Conservation (phyloP, 92 coral and sea anemone species). For the Porites rus region DNA sequence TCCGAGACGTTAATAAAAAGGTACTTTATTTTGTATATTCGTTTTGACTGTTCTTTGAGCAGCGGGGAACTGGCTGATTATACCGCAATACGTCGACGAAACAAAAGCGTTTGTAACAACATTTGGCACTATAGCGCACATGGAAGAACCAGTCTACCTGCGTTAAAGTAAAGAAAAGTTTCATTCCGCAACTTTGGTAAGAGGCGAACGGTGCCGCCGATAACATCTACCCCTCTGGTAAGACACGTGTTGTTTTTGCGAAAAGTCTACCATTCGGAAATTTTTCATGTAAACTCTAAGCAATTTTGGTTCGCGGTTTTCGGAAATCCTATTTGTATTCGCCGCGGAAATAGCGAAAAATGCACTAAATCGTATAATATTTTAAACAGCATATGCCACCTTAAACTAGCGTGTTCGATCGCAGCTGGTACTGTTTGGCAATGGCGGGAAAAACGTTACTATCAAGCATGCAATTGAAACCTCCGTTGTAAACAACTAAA, state of each 20-base stretch:
- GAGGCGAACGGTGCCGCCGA: too few relatives aligned
- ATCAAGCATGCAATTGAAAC: background rate
- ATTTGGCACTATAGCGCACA: background rate
- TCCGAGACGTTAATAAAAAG: conserved; percentile 1
- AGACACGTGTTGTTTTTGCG: conserved; percentile 11
- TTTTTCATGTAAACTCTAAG: background rate
- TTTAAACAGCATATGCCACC: conserved; percentile 1
- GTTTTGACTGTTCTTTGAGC: background rate
- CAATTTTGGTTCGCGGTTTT: background rate
- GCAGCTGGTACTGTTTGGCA: conserved; percentile 2
- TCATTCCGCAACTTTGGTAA: background rate
- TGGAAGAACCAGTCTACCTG: background rate
- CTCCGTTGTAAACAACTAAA: conserved; percentile 16
- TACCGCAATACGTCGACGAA: background rate
- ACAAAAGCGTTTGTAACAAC: background rate
- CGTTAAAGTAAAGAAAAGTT: background rate
- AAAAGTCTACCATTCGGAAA: background rate
- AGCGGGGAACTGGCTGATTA: background rate
- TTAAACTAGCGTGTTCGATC: background rate
- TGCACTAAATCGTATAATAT: background rate
- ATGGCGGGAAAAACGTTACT: conserved; percentile 37
- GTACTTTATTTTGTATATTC: conserved; percentile 24
- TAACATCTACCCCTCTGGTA: background rate
- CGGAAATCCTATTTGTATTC: background rate
- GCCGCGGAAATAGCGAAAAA: background rate